These are phyloP conservation scores for Doryteuthis pealeii DNA, from an alignment of 1,140 invertebrate genomes.

Conservation along the genomic window DNA sequence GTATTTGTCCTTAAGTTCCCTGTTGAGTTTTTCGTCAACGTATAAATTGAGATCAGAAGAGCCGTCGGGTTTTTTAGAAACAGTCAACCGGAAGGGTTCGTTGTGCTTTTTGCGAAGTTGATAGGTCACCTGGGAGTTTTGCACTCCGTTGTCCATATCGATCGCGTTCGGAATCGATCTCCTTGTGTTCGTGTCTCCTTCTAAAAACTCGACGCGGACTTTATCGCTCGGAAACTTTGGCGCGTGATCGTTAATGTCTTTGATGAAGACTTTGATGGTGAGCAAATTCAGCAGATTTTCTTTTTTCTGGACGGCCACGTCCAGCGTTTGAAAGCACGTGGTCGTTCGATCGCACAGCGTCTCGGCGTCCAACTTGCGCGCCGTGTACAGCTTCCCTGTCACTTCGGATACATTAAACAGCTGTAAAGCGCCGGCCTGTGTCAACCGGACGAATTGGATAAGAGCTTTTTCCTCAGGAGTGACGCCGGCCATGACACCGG, in stretches of 20 bases:
- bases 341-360: constrained; percentile 39
- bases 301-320: constrained; percentile 34
- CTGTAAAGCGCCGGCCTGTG: neutral
- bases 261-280: constrained; percentile 30
- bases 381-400: constrained; percentile 74
- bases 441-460: neutral
- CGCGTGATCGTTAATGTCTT: constrained; percentile 43
- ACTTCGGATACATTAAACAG: constrained; percentile 87
- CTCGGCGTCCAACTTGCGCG: constrained; percentile 27
- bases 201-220: constrained; percentile 20
- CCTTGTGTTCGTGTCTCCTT: constrained; percentile 63
- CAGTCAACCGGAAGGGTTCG: constrained; percentile 29
- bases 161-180: constrained; percentile 77
- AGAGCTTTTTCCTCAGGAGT: constrained; percentile 2
- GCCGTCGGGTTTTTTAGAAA: constrained; percentile 22
- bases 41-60: constrained; percentile 25
- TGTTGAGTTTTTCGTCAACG: constrained; percentile 76
- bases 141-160: constrained; percentile 71
- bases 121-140: constrained; percentile 28
- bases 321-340: constrained; percentile 32
- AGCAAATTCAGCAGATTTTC: constrained; percentile 33
- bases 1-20: constrained; percentile 77
- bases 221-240: constrained; percentile 28
- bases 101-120: constrained; percentile 20
- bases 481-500: constrained; percentile 18